A percentile compares a stretch with the other conserved stretches of the same genome.
These are phyloP conservation scores for Pararge aegeria DNA, from an alignment of 1,140 invertebrate genomes.

Conservation along the genomic window DNA sequence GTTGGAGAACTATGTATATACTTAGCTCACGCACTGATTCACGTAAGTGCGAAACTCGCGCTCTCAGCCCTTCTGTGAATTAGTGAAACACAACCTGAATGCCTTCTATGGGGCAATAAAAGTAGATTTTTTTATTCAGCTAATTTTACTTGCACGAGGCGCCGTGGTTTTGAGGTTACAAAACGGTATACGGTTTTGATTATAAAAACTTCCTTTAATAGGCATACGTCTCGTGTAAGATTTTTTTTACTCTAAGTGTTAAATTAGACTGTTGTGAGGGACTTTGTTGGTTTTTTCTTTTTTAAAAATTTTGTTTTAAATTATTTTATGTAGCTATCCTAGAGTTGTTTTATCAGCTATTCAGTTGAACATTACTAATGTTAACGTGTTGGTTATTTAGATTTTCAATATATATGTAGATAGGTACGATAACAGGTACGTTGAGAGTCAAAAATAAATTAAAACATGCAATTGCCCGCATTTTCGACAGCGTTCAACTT, in stretches of 20 bases:
- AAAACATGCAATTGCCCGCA: too few relatives aligned
- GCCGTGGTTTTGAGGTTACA: conserved; percentile 22
- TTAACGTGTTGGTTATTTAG: too few relatives aligned
- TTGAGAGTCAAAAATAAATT: too few relatives aligned
- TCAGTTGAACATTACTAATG: too few relatives aligned
- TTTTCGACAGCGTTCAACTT: too few relatives aligned
- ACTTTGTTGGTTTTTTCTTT: too few relatives aligned
- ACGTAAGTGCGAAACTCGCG: conserved; percentile 71
- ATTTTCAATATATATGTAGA: too few relatives aligned
- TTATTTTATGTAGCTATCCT: too few relatives aligned
- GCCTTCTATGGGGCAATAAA: conserved; percentile 66
- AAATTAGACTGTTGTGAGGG: not conserved
- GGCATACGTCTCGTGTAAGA: not conserved
- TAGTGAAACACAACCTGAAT: conserved; percentile 70
- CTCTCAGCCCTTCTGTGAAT: conserved; percentile 67
- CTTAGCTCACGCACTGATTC: conserved; percentile 69
- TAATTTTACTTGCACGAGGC: conserved; percentile 46
- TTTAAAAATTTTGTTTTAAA: too few relatives aligned
- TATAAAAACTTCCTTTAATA: not conserved
- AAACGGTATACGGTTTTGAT: not conserved
- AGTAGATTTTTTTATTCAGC: conserved; percentile 51
- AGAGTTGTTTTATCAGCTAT: too few relatives aligned
- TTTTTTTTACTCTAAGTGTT: not conserved
- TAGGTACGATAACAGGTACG: too few relatives aligned
- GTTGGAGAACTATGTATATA: conserved; percentile 71